A percentile compares a stretch with the other conserved stretches of the same genome.
Evolutionary conservation across 2,113 vertebrate genomes (phyloP).

Genomic region (Ptilorrhoa leucosticta): DNA sequence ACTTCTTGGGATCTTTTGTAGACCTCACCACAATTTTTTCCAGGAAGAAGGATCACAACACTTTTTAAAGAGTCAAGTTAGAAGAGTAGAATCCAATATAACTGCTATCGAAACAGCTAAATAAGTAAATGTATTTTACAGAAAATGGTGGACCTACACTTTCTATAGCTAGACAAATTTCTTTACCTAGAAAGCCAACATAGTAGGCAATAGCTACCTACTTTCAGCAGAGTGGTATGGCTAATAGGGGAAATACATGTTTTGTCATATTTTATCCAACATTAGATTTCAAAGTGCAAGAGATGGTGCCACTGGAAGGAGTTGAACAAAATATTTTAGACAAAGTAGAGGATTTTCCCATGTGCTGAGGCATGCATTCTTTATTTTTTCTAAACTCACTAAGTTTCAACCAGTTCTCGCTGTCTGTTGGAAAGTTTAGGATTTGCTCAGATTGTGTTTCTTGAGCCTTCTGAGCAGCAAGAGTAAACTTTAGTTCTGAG

Average conservation of each 20-base stretch:
- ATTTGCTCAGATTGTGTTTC: not conserved
- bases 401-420: not conserved
- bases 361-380: not conserved
- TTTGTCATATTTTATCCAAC: not conserved
- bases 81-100: not conserved
- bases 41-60: not conserved
- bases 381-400: not conserved
- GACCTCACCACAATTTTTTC: not conserved
- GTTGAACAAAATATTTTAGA: not conserved
- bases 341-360: not conserved
- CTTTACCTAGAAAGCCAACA: not conserved
- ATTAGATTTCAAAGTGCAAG: not conserved
- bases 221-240: not conserved
- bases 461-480: not conserved
- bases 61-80: slow-evolving; percentile 1
- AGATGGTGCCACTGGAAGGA: not conserved
- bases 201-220: not conserved
- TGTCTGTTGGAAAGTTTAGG: not conserved
- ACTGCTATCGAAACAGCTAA: not conserved
- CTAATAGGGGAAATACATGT: not conserved
- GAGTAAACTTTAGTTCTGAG: not conserved
- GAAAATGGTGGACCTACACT: not conserved
- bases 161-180: not conserved
- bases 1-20: slow-evolving; percentile 55
- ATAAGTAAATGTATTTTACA: not conserved